Evolutionary conservation across 2,888 invertebrate species (phyloP), one percentile per base, ranked within the genome.

Genomic region (Acrobasis consociella): DNA sequence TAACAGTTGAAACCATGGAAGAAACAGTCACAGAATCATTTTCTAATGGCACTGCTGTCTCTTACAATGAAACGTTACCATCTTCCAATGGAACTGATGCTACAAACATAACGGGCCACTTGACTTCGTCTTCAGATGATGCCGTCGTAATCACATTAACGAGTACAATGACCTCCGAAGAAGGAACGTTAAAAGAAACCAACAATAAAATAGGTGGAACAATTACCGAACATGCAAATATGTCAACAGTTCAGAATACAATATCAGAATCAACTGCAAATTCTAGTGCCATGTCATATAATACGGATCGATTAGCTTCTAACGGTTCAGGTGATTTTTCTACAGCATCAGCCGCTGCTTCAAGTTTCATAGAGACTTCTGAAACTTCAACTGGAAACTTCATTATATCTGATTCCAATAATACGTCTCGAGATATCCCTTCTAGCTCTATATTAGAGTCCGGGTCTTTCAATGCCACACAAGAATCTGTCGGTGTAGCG

Each of bases 161-260:
- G 1, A 46, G 46, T n/a, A 46, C 13, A 3, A 46, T 2, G 11
- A 46, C 46, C 46, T 3, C 46, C 46, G 46, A 46, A 46, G 46
- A 46, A 13, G 46, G 46, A 1, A 46, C 46, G 9, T 13, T 46
- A n/a, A 46, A 9, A n/a, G 13, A 46, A 46, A 13, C 46, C 1
- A 5, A 11, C 11, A 10, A n/a, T 13, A 46, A 46, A 31, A 31
- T 31, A 0, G 46, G 13, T 46, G 46, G 46, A 46, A 46, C n/a
- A 46, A 46, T 46, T 46, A 46, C 46, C 13, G 46, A 46, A 46
- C 46, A 46, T 46, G 46, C 11, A 46, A 46, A 46, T 46, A n/a
- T 13, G 46, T 46, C 13, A 11, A 46, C 46, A 13, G 46, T 5
- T n/a, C 13, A 13, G 5, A n/a, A 46, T n/a, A 46, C 46, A n/a